Conservation (phyloP, 2,888 invertebrate genomes). For the Aquatica leii region DNA sequence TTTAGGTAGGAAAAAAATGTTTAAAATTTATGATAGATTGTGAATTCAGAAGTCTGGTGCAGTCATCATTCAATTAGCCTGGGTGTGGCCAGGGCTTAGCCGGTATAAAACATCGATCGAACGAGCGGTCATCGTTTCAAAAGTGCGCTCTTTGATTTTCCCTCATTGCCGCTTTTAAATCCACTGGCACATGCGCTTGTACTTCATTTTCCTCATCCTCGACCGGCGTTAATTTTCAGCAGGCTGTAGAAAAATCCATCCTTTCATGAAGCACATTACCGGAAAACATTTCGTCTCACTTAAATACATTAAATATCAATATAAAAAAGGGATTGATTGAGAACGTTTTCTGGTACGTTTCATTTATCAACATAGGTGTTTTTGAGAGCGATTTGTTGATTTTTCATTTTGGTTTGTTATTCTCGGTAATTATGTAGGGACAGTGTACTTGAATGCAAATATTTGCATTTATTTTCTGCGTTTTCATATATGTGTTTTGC, state of each 20-base stretch:
- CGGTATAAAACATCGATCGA: constrained; percentile 63
- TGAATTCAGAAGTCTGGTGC: constrained; percentile 54
- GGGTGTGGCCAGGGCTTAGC: constrained; percentile 61
- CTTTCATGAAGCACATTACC: constrained; percentile 25
- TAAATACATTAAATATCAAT: constrained; percentile 13
- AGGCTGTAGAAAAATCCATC: constrained; percentile 49
- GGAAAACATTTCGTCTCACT: constrained; percentile 42
- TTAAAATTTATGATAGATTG: constrained; percentile 21
- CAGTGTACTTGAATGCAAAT: constrained; percentile 34
- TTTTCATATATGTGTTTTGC: constrained; percentile 31
- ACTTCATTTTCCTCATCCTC: constrained; percentile 47
- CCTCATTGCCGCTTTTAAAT: constrained; percentile 61
- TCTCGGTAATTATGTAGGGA: constrained; percentile 30
- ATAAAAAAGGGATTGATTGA: constrained; percentile 35
- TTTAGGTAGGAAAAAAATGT: too few species aligned
- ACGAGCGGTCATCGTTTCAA: constrained; percentile 63
- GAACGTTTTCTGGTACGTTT: constrained; percentile 38
- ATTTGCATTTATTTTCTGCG: constrained; percentile 36
- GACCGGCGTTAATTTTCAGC: constrained; percentile 51
- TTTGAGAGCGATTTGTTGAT: constrained; percentile 50
- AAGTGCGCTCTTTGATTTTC: constrained; percentile 62
- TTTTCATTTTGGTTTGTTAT: constrained; percentile 45
- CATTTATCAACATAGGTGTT: constrained; percentile 52
- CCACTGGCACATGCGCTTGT: constrained; percentile 55
- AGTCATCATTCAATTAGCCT: constrained; percentile 62